Evolutionary conservation across 2,888 invertebrate genomes (phyloP), one percentile per base, ranked within the genome.

Genomic region (Eristalis arbustorum): DNA sequence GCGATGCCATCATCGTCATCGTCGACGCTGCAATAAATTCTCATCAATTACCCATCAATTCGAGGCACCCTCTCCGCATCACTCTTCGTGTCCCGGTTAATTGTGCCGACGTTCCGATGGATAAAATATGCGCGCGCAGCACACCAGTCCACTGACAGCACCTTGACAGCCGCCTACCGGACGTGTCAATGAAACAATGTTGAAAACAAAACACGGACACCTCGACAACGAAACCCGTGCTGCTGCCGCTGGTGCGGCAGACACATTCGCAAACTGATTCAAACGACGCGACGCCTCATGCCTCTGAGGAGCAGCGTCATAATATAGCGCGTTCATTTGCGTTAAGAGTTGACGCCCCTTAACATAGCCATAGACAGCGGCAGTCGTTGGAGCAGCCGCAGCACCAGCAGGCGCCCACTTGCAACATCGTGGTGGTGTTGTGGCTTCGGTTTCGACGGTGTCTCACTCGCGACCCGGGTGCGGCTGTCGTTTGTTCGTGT

Each of bases 291-390:
- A 67, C 61, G 67, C n/a, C 61, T 10, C n/a, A 49, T 61, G 22
- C 28, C 75, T 34, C 13, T 59, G 49, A 14, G 18, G 49, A 49
- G 34, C 11, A 49, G 61, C 57, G 73, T 80, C 73, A 73, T 80
- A 80, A 80, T 80, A 68, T 73, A 67, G 37, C 68, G 49, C 68
- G 67, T 56, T 80, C 79, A 73, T 73, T 80, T 73, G 37, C 79
- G 61, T 73, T 73, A 56, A 63, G 59, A 80, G 79, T 28, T 80
- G 67, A 80, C 73, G 67, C 79, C 73, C 68, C 68, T 28, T 69
- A 49, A 37, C 49, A 49, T 13, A 1, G 18, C 18, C 49, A 18
- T 37, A 37, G 37, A 37, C 49, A 18, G 18, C 49, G 8, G 18
- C 57, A 4, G 31, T 8, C 8, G 31, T 10, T 10, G 31, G 8